These are phyloP conservation scores for Turdus rufiventris DNA, from an alignment of 2,113 vertebrate species.

Conservation along the genomic window DNA sequence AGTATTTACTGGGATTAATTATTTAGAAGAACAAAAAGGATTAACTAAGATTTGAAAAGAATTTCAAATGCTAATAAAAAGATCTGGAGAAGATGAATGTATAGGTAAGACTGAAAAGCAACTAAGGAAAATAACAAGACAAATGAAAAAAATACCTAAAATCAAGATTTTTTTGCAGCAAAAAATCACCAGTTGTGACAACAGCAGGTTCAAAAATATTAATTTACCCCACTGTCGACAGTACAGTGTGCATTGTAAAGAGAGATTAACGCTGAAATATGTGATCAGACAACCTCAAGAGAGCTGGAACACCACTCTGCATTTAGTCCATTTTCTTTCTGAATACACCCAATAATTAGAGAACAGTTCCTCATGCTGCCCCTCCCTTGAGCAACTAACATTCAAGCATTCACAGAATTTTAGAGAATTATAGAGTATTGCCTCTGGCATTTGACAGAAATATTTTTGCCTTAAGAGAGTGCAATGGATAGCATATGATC, in stretches of 20 bases:
- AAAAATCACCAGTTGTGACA: not conserved
- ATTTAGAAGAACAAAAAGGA: not conserved
- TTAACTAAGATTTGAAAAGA: not conserved
- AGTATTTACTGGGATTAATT: not conserved
- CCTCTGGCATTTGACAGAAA: constrained; percentile 31
- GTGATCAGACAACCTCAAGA: not conserved
- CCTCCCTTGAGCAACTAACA: constrained; percentile 52
- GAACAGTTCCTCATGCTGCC: constrained; percentile 57
- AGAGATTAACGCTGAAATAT: not conserved
- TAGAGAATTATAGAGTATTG: constrained; percentile 11
- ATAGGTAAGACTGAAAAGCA: not conserved
- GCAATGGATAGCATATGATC: not conserved
- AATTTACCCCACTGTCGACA: not conserved
- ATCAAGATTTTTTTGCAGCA: not conserved
- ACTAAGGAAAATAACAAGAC: not conserved
- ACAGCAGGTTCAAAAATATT: not conserved
- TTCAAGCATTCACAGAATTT: constrained; percentile 56
- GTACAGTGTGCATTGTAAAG: not conserved
- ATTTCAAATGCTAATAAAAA: not conserved
- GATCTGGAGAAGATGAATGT: not conserved
- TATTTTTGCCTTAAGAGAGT: not conserved
- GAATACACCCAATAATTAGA: constrained; percentile 69
- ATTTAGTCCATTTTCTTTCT: constrained; percentile 24
- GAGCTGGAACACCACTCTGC: constrained; percentile 25
- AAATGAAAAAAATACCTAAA: not conserved